phyloP scores from a whole-genome alignment of 2,113 vertebrate genomes.

The Ahaetulla prasina region DNA sequence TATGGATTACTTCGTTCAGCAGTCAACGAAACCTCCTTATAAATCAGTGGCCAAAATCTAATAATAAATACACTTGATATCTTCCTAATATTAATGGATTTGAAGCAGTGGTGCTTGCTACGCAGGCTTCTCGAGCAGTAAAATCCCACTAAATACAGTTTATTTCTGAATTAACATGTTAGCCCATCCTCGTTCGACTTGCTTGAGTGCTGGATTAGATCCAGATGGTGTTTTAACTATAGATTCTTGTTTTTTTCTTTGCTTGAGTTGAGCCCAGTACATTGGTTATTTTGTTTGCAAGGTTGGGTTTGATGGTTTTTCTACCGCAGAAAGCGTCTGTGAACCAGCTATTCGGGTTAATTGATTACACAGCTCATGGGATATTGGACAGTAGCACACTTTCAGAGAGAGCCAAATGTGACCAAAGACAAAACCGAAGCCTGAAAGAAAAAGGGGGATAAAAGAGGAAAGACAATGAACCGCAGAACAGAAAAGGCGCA shows the following conservation, averaged over 20 bases:
- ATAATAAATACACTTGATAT: not conserved
- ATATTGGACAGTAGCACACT: not conserved
- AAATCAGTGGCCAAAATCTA: not conserved
- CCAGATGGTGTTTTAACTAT: not conserved
- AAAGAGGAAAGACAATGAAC: not conserved
- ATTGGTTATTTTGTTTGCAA: not conserved
- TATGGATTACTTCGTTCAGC: not conserved
- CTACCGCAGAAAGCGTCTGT: not conserved
- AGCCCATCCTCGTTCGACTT: not conserved
- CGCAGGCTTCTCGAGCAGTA: not conserved
- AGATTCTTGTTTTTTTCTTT: not conserved
- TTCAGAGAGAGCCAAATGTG: not conserved
- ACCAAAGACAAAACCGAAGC: not conserved
- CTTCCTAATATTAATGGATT: not conserved
- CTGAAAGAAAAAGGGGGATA: not conserved
- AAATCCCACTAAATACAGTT: not conserved
- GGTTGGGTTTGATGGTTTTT: not conserved
- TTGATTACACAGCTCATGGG: slow-evolving; percentile 21
- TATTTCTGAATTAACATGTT: not conserved
- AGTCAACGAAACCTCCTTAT: not conserved
- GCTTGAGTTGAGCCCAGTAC: not conserved
- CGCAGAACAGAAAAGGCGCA: not conserved
- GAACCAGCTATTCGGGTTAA: slow-evolving; percentile 2
- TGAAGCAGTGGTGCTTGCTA: no score
- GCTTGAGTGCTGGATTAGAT: not conserved